These are phyloP conservation scores for Gallinago undulata DNA, from an alignment of 2,113 vertebrate species.

Conservation along the genomic window DNA sequence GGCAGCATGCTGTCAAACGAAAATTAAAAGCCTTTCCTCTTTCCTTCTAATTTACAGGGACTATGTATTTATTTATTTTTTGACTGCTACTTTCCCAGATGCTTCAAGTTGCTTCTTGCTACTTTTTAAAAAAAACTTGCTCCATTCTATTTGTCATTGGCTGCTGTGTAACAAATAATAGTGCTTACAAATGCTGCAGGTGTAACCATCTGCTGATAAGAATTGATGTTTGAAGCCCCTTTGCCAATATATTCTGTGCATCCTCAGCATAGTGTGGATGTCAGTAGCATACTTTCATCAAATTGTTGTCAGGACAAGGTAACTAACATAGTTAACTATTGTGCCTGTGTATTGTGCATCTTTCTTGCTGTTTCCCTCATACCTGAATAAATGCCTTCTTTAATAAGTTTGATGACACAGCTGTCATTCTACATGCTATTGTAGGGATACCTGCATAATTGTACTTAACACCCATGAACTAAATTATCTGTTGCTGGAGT, in stretches of 20 bases:
- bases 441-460: background rate
- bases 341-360: background rate
- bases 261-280: accelerated
- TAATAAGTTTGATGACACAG: background rate
- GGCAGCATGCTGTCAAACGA: background rate
- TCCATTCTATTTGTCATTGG: accelerated
- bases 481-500: background rate
- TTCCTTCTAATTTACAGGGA: background rate
- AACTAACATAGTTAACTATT: background rate
- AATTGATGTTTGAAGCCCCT: background rate
- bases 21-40: background rate
- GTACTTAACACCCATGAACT: background rate
- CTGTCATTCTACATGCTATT: background rate
- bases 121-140: background rate
- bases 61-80: background rate
- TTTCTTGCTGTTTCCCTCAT: slow-evolving; percentile 1
- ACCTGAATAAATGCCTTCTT: background rate
- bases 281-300: background rate
- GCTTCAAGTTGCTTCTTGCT: background rate
- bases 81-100: background rate
- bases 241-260: background rate
- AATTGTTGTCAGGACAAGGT: background rate
- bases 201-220: background rate
- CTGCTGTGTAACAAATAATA: background rate
- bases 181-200: background rate